phyloP scores from a whole-genome alignment of 2,888 invertebrate species.

The Melanophora roralis region DNA sequence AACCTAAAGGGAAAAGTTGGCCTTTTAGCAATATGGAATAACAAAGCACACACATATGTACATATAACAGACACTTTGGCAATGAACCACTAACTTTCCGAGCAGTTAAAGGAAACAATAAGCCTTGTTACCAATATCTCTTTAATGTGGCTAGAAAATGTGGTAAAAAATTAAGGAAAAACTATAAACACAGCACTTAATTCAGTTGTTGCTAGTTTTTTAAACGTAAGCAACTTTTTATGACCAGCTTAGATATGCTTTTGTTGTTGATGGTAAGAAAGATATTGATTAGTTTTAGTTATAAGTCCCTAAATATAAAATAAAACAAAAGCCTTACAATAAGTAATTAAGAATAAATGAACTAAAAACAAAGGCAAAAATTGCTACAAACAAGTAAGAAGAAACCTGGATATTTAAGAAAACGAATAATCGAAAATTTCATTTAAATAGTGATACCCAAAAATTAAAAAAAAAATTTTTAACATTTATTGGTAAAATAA shows the following conservation, averaged over 20 bases:
- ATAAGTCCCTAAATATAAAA: slow-evolving; percentile 27
- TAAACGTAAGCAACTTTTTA: background rate
- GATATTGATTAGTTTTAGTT: slow-evolving; percentile 37
- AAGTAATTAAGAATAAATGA: background rate
- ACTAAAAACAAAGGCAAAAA: background rate
- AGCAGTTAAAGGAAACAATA: slow-evolving; percentile 45
- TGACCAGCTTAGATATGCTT: background rate
- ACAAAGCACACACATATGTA: too few species aligned
- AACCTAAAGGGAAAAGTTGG: slow-evolving; percentile 23
- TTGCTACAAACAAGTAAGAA: background rate
- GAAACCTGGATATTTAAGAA: background rate
- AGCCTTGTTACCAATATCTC: slow-evolving; percentile 50
- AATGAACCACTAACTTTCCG: slow-evolving; percentile 30
- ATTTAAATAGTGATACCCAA: too few species aligned
- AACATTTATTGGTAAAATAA: too few species aligned
- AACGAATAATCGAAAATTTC: too few species aligned
- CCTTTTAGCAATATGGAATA: background rate
- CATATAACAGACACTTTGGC: background rate
- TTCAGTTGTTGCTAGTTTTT: background rate
- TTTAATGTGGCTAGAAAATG: slow-evolving; percentile 24
- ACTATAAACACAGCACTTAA: background rate
- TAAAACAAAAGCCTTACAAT: background rate
- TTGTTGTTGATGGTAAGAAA: background rate
- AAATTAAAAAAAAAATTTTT: too few species aligned
- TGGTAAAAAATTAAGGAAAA: background rate